These are phyloP conservation scores for Brotula barbata DNA, from an alignment of 2,797 vertebrate species.

Conservation along the genomic window DNA sequence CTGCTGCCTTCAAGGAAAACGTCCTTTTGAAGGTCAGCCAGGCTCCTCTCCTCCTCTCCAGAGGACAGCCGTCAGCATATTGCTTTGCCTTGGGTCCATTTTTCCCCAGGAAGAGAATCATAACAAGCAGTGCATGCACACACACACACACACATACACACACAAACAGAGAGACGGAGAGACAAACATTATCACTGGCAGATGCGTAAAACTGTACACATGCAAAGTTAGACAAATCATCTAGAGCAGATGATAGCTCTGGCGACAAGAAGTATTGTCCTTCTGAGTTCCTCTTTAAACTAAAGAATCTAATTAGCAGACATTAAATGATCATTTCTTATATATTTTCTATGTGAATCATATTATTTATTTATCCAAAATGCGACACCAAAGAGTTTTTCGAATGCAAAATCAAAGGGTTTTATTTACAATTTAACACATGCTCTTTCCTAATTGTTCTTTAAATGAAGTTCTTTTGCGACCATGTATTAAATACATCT, in stretches of 20 bases:
- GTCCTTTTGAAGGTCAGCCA: slow-evolving; percentile 71
- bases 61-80: slow-evolving; percentile 58
- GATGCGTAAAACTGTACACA: slow-evolving; percentile 23
- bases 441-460: neutral
- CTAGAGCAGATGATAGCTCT: neutral
- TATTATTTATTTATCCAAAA: too few species aligned
- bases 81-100: slow-evolving; percentile 48
- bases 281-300: too few species aligned
- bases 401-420: too few species aligned
- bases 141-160: slow-evolving; percentile 45
- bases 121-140: slow-evolving; percentile 36
- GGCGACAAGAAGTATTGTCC: neutral
- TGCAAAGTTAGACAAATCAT: slow-evolving; percentile 8
- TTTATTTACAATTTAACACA: too few species aligned
- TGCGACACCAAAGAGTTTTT: too few species aligned
- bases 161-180: slow-evolving; percentile 36
- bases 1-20: slow-evolving; percentile 58
- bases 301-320: too few species aligned
- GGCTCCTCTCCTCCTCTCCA: slow-evolving; percentile 37
- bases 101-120: slow-evolving; percentile 38
- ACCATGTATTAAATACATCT: slow-evolving; percentile 47
- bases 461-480: slow-evolving; percentile 29
- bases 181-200: slow-evolving; percentile 5
- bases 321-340: too few species aligned
- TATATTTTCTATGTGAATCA: too few species aligned